Evolutionary conservation across 2,888 invertebrate species (phyloP), one percentile per base, ranked within the genome.

Genomic region (Bellardia pandia): DNA sequence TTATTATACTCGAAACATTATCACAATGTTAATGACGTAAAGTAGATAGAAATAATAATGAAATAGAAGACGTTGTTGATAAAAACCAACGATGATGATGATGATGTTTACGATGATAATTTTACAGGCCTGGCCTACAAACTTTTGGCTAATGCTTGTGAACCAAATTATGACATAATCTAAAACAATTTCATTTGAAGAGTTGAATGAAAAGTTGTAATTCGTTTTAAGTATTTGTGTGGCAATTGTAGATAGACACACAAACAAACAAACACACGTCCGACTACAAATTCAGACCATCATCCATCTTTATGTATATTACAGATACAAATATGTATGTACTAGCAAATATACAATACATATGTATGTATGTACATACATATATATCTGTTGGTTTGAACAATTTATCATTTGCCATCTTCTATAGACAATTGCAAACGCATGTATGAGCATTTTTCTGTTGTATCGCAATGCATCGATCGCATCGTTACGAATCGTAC

Each of bases 121-220:
- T 53, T 64, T 23, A 58, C 51, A 86, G 37, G 76, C 66, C 71
- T 71, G 75, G 79, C 75, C 56, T 85, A 75, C 64, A 81, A 82
- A 76, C 16, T 62, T 75, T 82, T 66, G 30, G 58, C 64, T 79
- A 80, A 78, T 78, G 74, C 13, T 48, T 82, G 51, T 82, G 82
- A 62, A 74, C 78, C 56, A 82, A 68, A 56, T 82, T 60, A 74
- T 86, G 81, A 86, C 82, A 82, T 78, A 86, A 86, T 86, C 77
- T 45, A 75, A 78, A 86, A 74, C 51, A 72, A 74, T 78, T 86
- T 78, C 60, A 71, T 56, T 62, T 53, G 66, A 74, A 72, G 66
- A 85, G 71, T 62, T 80, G 77, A 60, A 77, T 78, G 66, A 78
- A 86, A 81, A 82, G 82, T 82, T 62, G 68, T 60, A 74, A 77